A percentile compares a stretch with the other conserved stretches of the same genome.
phyloP scores from a whole-genome alignment of 2,113 vertebrate genomes.

The Actenoides hombroni region DNA sequence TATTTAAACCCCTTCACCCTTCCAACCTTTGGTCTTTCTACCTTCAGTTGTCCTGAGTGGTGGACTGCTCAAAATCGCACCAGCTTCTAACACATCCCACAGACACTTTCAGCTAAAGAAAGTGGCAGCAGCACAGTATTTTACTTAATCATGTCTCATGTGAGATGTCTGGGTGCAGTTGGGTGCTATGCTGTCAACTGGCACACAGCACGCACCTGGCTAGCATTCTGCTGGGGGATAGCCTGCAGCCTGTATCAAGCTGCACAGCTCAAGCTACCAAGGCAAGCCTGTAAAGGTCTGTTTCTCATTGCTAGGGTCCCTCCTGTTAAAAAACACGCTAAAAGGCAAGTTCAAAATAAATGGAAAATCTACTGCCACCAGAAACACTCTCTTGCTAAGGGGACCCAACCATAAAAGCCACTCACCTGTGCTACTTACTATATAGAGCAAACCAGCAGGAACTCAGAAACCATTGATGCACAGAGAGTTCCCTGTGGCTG shows the following conservation, averaged over 20 bases:
- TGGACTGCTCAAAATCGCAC: background rate
- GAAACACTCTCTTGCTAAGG: background rate
- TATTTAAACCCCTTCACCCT: background rate
- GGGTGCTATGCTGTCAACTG: conserved; percentile 17
- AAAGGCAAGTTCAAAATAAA: background rate
- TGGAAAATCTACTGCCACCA: background rate
- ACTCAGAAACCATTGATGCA: background rate
- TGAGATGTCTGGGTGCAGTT: background rate
- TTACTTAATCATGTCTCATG: background rate
- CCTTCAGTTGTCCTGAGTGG: background rate
- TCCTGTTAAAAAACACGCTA: background rate
- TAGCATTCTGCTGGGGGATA: background rate
- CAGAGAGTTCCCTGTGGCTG: background rate
- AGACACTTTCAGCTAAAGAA: background rate
- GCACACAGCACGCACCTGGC: conserved; percentile 1
- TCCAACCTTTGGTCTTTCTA: background rate
- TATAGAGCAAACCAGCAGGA: background rate
- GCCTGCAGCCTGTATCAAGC: background rate
- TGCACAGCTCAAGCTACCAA: background rate
- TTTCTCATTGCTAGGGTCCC: background rate
- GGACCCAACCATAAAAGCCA: background rate
- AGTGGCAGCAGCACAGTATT: background rate
- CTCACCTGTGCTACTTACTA: background rate
- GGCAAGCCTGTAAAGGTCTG: background rate
- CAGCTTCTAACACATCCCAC: background rate